Percentiles rank a stretch among this genome's conserved stretches.
Conservation (phyloP, 2,797 vertebrate genomes). For the Natrix natrix region DNA sequence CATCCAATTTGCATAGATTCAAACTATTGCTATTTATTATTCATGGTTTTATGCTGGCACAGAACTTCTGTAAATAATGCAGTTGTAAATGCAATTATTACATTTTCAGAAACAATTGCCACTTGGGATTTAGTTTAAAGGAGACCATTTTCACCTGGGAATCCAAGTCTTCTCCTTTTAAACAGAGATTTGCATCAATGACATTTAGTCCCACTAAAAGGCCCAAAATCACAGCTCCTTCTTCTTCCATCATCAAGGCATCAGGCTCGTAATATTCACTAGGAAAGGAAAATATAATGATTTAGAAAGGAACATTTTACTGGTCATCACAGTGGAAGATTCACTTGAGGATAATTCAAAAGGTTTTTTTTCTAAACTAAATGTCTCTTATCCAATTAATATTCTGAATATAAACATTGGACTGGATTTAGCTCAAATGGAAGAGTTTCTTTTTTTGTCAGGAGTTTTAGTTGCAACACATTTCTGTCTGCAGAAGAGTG, state of each 20-base stretch:
- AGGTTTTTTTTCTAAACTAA: neutral
- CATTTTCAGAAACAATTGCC: neutral
- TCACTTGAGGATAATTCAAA: neutral
- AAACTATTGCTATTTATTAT: neutral
- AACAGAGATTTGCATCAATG: constrained; percentile 97
- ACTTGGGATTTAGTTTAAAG: constrained; percentile 10
- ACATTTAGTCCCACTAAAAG: constrained; percentile 95
- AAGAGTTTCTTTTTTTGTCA: neutral
- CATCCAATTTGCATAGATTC: neutral
- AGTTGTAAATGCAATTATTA: neutral
- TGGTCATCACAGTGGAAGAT: neutral
- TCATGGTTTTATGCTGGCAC: neutral
- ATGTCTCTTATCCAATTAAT: neutral
- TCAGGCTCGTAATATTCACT: constrained; percentile 97
- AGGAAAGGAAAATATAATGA: constrained; percentile 24
- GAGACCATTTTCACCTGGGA: constrained; percentile 79
- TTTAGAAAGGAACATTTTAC: neutral
- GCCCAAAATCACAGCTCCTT: constrained; percentile 90
- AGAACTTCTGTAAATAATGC: neutral
- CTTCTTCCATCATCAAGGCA: constrained; percentile 92
- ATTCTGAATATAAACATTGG: neutral
- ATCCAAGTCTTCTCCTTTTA: constrained; percentile 98
- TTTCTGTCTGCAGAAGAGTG: neutral
- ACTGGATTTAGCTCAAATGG: neutral
- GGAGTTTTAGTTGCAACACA: neutral